Percentiles rank a stretch among this genome's conserved stretches.
phyloP scores from a whole-genome alignment of 2,888 invertebrate species.

The Himalopsyche japonica region DNA sequence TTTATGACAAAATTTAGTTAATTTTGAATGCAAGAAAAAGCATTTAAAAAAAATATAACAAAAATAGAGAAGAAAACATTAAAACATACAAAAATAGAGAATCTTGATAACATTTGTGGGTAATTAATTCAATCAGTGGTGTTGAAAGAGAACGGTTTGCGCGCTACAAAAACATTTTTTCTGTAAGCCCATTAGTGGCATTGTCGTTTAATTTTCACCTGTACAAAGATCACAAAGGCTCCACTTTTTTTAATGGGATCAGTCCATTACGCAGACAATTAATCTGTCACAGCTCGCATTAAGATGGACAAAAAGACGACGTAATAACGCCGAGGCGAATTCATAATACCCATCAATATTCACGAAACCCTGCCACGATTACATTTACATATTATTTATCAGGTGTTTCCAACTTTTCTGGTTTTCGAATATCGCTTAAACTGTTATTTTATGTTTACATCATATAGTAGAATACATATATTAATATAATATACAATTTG shows the following conservation, averaged over 20 bases:
- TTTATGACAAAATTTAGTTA: no score
- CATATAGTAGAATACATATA: no score
- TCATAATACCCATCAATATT: constrained; percentile 12
- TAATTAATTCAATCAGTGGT: neutral
- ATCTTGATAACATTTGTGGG: neutral
- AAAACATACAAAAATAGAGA: neutral
- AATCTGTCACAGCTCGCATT: constrained; percentile 21
- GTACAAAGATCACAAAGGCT: neutral
- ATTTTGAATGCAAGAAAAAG: no score
- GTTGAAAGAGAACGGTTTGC: neutral
- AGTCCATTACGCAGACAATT: constrained; percentile 26
- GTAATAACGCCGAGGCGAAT: constrained; percentile 20
- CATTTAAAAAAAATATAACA: no score
- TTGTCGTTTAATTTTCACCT: neutral
- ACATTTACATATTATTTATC: neutral
- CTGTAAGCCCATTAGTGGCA: neutral
- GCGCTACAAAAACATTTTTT: neutral
- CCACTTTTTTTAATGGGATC: neutral
- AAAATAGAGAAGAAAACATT: no score
- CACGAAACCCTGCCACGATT: neutral
- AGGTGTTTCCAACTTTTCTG: neutral
- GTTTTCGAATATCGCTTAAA: no score
- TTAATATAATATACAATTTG: no score
- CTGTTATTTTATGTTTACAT: no score
- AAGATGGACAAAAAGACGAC: constrained; percentile 10